Evolutionary conservation across 2,888 invertebrate species (phyloP), one percentile per base, ranked within the genome.

Genomic region (Anthoptus insignis): DNA sequence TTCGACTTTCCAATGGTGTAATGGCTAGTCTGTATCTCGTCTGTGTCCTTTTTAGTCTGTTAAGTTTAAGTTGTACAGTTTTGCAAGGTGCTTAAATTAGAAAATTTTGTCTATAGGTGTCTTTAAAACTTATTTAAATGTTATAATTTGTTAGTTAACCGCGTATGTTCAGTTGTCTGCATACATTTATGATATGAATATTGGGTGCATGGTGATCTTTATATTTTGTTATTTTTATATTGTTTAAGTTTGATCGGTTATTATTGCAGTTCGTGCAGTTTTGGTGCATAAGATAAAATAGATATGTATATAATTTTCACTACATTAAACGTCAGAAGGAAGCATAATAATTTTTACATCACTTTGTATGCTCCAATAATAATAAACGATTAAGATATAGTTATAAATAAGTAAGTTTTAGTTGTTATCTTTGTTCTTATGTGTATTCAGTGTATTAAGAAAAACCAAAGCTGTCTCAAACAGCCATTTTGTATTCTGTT

Each of bases 1-100:
- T 81, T 81, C 76, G 58, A 71, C 63, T 76, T 78, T 73, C 84
- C 86, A 86, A 86, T 86, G 86, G 73, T 76, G 74, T 75, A 80
- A 69, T 73, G 69, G 80, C 89, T 89, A 89, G 88, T 89, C 88
- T 79, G 70, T 54, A 75, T 85, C 83, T 86, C 73, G 83, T 86
- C 82, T 80, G n/a, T 72, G 73, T 76, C 74, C 73, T 73, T 73
- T 67, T 67, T 50, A 37, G 37, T 7, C 14, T 19, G 45, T 47
- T 6, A 27, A 22, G 2, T 49, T 61, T 67, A 64, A 64, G 60
- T 67, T 64, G 60, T 69, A 50, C 16, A 54, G 45, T 75, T 81
- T 82, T 80, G 22, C 19, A 14, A 63, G 88, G 88, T 87, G 88
- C 87, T 88, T 79, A 72, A 73, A 73, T 75, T 64, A 58, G 57